Base-by-base conservation (phyloP, 2,888 invertebrate genomes). In the Hemistola chrysoprasaria region DNA sequence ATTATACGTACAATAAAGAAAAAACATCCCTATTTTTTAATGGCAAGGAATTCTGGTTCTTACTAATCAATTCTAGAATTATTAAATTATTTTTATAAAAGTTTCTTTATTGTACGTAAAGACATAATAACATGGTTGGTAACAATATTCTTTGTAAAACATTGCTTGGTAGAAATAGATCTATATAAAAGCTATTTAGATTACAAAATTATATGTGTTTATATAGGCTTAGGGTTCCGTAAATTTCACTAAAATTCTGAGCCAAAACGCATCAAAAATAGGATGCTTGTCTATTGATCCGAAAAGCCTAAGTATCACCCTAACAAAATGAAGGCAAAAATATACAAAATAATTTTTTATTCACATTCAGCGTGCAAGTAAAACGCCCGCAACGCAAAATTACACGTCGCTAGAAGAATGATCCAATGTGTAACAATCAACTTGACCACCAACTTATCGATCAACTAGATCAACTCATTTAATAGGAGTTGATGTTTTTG, bases 101-200 rank as follows among this genome's bases (percentile, higher is more conserved):
- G 22, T 23, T 38, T 52, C 37, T 56, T 56, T 56, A 59, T 55
- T 59, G 56, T 49, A 50, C 46, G 43, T 30, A 43, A 46, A 46
- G 21, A 25, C 35, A 32, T 51, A 47, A 53, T 42, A 53, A 54
- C 34, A 53, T 38, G 51, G 63, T 58, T 67, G 73, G 72, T 72
- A 72, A 72, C 72, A 51, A 59, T 59, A 56, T 53, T 65, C 57
- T 64, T 61, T 62, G 62, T 48, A 50, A 55, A 56, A 51, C 54
- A 53, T 54, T 47, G 39, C 56, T 58, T 36, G 54, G 56, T 64
- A 64, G 53, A 65, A 56, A 68, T 47, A 49, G 47, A 25, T 53
- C 58, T 65, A 63, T n/a, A n/a, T 64, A 52, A 62, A 64, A 66
- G 58, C 59, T 59, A 62, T 51, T n/a, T 47, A 33, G 40, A 50